A percentile compares a stretch with the other conserved stretches of the same genome.
Conservation (phyloP, 2,113 vertebrate species). For the Callithrix jacchus region DNA sequence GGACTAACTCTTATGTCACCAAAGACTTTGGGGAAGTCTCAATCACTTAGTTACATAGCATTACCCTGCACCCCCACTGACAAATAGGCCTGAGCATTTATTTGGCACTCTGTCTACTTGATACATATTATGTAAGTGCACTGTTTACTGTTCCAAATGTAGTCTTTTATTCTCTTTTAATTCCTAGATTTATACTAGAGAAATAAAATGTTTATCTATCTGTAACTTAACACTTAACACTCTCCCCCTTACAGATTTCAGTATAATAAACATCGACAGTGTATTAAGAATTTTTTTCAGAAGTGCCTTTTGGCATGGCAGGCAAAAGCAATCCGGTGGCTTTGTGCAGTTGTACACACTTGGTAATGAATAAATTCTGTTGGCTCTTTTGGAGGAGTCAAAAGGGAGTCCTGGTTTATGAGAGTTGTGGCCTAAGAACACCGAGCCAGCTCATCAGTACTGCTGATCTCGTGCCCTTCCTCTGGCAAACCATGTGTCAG, state of each 20-base stretch:
- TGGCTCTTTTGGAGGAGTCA: constrained; percentile 67
- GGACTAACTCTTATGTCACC: constrained; percentile 7
- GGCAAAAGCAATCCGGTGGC: constrained; percentile 62
- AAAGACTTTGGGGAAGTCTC: background rate
- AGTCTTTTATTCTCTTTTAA: constrained; percentile 34
- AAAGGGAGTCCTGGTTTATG: constrained; percentile 72
- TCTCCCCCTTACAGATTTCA: constrained; percentile 19
- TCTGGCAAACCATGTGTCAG: constrained; percentile 75
- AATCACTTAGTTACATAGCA: background rate
- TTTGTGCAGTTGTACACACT: constrained; percentile 66
- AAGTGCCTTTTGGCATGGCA: constrained; percentile 57
- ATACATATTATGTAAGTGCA: background rate
- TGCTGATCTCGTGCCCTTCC: constrained; percentile 75
- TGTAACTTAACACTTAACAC: constrained; percentile 39
- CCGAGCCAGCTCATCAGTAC: constrained; percentile 69
- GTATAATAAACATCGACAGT: constrained; percentile 6
- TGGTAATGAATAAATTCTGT: constrained; percentile 73
- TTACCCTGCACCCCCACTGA: background rate
- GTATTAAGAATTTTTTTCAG: constrained; percentile 23
- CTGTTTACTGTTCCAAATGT: background rate
- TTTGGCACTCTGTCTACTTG: background rate
- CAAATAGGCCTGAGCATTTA: background rate
- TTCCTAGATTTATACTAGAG: constrained; percentile 29
- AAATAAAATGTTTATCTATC: constrained; percentile 46
- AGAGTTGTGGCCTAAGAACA: constrained; percentile 67